Percentiles rank a stretch among this genome's conserved stretches.
These are phyloP conservation scores for Albula glossodonta DNA, from an alignment of 2,113 vertebrate genomes.

Conservation along the genomic window DNA sequence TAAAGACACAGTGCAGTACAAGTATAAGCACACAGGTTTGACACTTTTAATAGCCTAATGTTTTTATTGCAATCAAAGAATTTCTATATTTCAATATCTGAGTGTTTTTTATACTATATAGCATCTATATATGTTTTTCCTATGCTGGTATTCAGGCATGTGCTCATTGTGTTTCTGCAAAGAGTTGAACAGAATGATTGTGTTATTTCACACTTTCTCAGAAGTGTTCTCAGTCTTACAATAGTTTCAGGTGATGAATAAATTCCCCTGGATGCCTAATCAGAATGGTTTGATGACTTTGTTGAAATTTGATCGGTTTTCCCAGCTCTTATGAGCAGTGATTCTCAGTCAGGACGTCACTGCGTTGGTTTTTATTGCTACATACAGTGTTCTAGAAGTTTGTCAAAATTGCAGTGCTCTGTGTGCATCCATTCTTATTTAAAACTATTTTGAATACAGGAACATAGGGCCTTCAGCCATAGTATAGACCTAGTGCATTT, in stretches of 20 bases:
- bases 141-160: neutral
- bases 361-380: neutral
- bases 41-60: neutral
- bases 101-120: neutral
- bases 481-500: neutral
- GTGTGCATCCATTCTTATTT: neutral
- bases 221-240: neutral
- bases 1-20: neutral
- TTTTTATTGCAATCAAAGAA: neutral
- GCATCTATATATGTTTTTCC: neutral
- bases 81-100: neutral
- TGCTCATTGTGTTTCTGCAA: neutral
- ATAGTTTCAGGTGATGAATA: too few relatives aligned
- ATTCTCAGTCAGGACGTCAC: too few relatives aligned
- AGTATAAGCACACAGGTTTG: constrained; percentile 2
- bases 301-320: too few relatives aligned
- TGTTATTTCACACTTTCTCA: neutral
- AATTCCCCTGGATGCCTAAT: too few relatives aligned
- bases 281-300: too few relatives aligned
- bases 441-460: neutral
- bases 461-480: neutral
- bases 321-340: too few relatives aligned
- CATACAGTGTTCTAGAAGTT: neutral
- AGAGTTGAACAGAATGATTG: neutral
- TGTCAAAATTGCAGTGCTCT: neutral